Conservation (phyloP, 2,888 invertebrate genomes). For the Yponomeuta sedellus region DNA sequence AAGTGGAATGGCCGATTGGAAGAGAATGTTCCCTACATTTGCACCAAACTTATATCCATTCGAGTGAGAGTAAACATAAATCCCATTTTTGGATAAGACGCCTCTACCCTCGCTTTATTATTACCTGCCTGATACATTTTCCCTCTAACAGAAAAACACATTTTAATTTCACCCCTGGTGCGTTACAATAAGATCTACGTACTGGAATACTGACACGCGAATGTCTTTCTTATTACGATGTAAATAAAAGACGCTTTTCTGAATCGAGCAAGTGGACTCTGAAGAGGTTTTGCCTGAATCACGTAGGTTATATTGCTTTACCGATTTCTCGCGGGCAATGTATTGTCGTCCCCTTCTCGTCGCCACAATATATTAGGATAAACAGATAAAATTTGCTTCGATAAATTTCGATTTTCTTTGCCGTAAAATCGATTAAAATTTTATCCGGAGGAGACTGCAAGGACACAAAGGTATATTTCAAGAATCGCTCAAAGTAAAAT, state of each 20-base stretch:
- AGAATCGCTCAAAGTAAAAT: too few species aligned
- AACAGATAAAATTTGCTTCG: neutral
- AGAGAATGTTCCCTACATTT: neutral
- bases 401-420: neutral
- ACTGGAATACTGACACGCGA: neutral
- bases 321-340: neutral
- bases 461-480: too few species aligned
- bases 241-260: neutral
- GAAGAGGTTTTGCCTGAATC: conserved; percentile 1
- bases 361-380: neutral
- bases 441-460: neutral
- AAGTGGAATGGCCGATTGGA: neutral
- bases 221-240: neutral
- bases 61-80: conserved; percentile 1
- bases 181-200: neutral
- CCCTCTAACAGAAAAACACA: conserved; percentile 1
- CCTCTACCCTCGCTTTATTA: neutral
- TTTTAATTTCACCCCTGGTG: neutral
- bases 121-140: conserved; percentile 1
- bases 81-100: neutral
- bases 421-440: neutral
- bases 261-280: neutral
- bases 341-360: neutral
- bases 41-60: neutral
- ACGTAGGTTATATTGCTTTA: conserved; percentile 1